These are phyloP conservation scores for Nesogale talazaci DNA, from an alignment of 2,113 vertebrate species.

Conservation along the genomic window DNA sequence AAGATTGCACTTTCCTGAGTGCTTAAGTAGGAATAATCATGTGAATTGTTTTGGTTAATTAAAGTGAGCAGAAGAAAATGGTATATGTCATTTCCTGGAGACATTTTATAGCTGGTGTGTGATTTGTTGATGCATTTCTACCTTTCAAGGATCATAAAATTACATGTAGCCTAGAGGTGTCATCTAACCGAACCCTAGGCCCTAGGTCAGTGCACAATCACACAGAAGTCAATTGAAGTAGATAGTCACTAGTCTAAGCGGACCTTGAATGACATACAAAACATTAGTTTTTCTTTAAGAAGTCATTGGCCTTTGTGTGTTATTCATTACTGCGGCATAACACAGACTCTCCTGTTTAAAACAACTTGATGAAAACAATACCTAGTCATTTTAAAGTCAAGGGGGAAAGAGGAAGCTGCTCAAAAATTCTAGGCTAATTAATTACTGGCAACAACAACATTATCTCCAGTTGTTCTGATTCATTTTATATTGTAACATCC, in stretches of 20 bases:
- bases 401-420: neutral
- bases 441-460: neutral
- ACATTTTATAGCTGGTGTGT: neutral
- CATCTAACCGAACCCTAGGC: neutral
- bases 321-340: neutral
- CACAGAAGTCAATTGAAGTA: neutral
- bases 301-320: neutral
- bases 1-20: neutral
- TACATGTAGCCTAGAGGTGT: neutral
- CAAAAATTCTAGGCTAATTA: neutral
- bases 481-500: constrained; percentile 21
- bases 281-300: neutral
- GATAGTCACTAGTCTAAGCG: neutral
- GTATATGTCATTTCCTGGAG: neutral
- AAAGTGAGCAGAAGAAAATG: neutral
- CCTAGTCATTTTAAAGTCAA: neutral
- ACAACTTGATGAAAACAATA: neutral
- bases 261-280: neutral
- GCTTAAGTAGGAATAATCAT: neutral
- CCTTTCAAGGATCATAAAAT: neutral
- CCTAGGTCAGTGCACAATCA: neutral
- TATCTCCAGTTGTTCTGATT: neutral
- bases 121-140: neutral
- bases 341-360: neutral
- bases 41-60: neutral